Evolutionary conservation across 2,113 vertebrate species (phyloP), one percentile per base, ranked within the genome.

Genomic region (Eidolon helvum): DNA sequence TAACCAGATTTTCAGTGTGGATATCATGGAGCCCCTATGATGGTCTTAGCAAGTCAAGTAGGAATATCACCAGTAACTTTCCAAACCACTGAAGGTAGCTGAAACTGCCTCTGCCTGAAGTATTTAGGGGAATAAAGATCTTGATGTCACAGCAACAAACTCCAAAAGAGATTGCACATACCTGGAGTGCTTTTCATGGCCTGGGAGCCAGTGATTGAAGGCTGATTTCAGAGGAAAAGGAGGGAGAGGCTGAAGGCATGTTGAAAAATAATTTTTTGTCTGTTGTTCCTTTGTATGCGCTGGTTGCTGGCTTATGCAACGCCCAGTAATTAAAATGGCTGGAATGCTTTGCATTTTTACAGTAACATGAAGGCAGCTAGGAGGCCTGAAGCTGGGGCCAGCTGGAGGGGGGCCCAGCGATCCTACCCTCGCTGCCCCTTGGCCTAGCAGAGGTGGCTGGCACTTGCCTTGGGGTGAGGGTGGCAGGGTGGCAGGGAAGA

Each of bases 301-400:
- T 94, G 93, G 93, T 97, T 97, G 97, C 98, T 98, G 98, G 97
- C 98, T 98, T 98, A 98, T 98, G 98, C 98, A 99, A 98, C 87
- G 65, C 88, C 72, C 97, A 97, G 98, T 98, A 98, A 99, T 99
- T 99, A 99, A 99, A 98, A 99, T 99, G 61, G 95, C 97, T 98
- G 97, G 97, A 98, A 99, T 99, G 98, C 98, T 97, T 99, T 45
- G 72, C 97, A 99, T 99, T 98, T 98, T 99, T 98, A 98, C 96
- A 96, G 96, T 96, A 96, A 91, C 87, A 94, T 98, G 97, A 98
- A 98, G 97, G 97, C 96, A 45, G 94, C 96, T 98, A 33, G 65
- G 94, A 98, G 96, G 97, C 97, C 97, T 72, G 68, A 95, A 97
- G 96, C 92, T 57, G 12, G 48, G 92, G 86, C 86, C 88, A 94